These are phyloP conservation scores for Eospalax fontanierii DNA, from an alignment of 2,797 vertebrate genomes.

Conservation along the genomic window DNA sequence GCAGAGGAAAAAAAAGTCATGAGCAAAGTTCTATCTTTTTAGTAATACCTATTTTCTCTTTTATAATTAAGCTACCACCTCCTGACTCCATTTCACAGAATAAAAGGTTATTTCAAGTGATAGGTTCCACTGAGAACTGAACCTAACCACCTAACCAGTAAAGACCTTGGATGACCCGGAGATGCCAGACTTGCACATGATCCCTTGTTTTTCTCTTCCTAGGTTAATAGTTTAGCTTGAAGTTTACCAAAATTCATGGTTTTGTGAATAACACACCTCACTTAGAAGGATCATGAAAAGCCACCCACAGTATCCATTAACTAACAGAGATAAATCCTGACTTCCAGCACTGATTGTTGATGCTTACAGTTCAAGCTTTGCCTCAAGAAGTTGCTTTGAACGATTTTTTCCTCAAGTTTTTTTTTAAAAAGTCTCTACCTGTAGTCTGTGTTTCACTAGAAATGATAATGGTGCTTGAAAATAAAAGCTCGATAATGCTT, in stretches of 20 bases:
- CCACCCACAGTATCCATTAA: conserved; percentile 9
- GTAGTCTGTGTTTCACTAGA: conserved; percentile 46
- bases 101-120: conserved; percentile 52
- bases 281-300: conserved; percentile 46
- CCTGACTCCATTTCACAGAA: conserved; percentile 13
- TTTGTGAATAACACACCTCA: conserved; percentile 58
- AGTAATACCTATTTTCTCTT: conserved; percentile 28
- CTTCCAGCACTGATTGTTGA: conserved; percentile 25
- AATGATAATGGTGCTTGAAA: conserved; percentile 28
- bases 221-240: conserved; percentile 52
- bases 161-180: conserved; percentile 60
- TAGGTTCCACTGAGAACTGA: conserved; percentile 14
- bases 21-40: conserved; percentile 27
- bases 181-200: conserved; percentile 25
- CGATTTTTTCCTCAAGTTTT: conserved; percentile 45
- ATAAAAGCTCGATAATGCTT: background rate
- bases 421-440: conserved; percentile 25
- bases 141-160: conserved; percentile 31
- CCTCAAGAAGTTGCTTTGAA: conserved; percentile 18
- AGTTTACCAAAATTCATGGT: conserved; percentile 31
- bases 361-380: background rate
- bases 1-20: background rate
- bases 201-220: conserved; percentile 53
- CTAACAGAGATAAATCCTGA: conserved; percentile 55
- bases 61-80: background rate